Evolutionary conservation across 2,113 vertebrate species (phyloP), one percentile per base, ranked within the genome.

Genomic region (Tragelaphus imberbis): DNA sequence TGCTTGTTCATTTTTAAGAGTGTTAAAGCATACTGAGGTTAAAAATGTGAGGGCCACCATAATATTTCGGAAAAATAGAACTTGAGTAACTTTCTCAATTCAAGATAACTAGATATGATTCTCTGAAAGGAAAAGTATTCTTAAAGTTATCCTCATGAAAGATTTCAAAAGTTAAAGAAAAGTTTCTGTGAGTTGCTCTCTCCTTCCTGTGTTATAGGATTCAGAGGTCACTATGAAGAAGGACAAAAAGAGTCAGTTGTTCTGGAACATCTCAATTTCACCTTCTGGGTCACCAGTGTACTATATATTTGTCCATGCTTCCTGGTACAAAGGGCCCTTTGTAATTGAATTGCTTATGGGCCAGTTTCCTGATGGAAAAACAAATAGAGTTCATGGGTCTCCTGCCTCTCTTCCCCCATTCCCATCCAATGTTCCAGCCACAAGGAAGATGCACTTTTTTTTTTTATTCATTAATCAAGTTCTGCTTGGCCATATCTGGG

Each of bases 291-390:
- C 96, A 68, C 75, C 16, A 40, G 0, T 53, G 30, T 27, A 1
- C 88, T 90, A 14, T 77, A 49, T 59, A 44, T 90, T 55, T 92
- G 95, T 81, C 96, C 28, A 7, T 85, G 58, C 88, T 88, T 84
- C 84, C 65, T 33, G 23, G 27, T 65, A 92, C 97, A 85, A 33
- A 91, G 84, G n/a, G n/a, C 17, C 63, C 36, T 90, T 98, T 93
- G 15, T 87, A 13, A 93, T 33, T 96, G 63, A 27, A 63, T 58
- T 80, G 40, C 11, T 80, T 80, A 27, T 84, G 51, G 55, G 71
- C 81, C 80, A 68, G 2, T 95, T 93, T 96, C 77, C 84, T 97
- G 59, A 51, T 85, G 81, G 71, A 81, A 96, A 87, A 80, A 55
- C 68, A 95, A 85, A 91, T 51, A 84, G 58, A 5, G 88, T 3